Percentiles rank a stretch among this genome's conserved stretches.
Conservation (phyloP, 2,888 invertebrate species). For the Disparrhopalites patrizii region DNA sequence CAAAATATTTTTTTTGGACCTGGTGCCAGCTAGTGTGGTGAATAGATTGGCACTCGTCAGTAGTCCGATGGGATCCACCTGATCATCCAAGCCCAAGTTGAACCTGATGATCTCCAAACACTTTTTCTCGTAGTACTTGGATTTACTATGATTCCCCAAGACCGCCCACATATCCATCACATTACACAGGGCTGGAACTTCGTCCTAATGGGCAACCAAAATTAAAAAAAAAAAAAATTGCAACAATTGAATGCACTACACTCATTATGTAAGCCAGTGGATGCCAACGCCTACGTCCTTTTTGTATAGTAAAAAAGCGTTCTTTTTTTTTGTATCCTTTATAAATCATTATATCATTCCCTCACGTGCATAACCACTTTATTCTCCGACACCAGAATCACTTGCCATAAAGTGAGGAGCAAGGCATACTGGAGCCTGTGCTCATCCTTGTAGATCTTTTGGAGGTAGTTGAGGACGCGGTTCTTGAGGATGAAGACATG, state of each 20-base stretch:
- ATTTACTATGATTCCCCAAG: conserved; percentile 30
- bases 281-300: too few relatives aligned
- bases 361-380: conserved; percentile 2
- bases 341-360: neutral
- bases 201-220: too few relatives aligned
- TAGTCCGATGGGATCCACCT: conserved; percentile 35
- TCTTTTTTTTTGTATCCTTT: neutral
- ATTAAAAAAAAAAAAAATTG: too few relatives aligned
- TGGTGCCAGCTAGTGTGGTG: conserved; percentile 18
- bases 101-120: conserved; percentile 33
- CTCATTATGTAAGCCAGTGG: too few relatives aligned
- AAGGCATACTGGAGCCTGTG: conserved; percentile 37
- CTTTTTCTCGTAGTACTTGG: conserved; percentile 35
- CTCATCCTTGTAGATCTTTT: conserved; percentile 39
- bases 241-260: too few relatives aligned
- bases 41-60: conserved; percentile 41
- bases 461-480: conserved; percentile 40
- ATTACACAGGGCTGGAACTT: conserved; percentile 41
- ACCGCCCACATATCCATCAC: conserved; percentile 42
- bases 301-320: too few relatives aligned
- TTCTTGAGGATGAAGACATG: conserved; percentile 27
- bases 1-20: neutral
- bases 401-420: conserved; percentile 39
- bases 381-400: conserved; percentile 28
- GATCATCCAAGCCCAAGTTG: conserved; percentile 29